Evolutionary conservation across 37 sponge, comb jelly and placozoan genomes (phyloP).

Genomic region (Axinella damicornis): DNA sequence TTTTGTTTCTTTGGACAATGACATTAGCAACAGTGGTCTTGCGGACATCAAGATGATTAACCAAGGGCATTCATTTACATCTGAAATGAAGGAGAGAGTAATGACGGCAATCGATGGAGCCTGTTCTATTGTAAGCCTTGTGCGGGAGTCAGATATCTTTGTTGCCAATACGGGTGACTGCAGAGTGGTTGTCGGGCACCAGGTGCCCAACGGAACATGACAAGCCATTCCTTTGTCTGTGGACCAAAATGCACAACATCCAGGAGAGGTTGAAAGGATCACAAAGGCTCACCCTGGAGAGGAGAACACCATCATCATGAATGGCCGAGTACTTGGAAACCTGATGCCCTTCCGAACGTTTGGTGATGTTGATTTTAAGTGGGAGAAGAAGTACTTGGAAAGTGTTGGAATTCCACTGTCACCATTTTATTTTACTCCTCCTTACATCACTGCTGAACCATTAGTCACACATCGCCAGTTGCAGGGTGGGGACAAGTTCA

Average conservation of each 20-base stretch:
- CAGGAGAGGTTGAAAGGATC: constrained; percentile 73
- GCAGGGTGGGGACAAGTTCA: constrained; percentile 51
- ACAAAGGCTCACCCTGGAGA: constrained; percentile 81
- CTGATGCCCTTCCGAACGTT: constrained; percentile 90
- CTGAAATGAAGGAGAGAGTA: constrained; percentile 42
- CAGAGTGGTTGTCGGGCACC: constrained; percentile 76
- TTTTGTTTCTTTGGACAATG: constrained; percentile 54
- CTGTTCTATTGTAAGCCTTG: constrained; percentile 60
- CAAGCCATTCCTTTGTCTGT: constrained; percentile 59
- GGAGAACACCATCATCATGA: constrained; percentile 52
- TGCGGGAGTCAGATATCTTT: constrained; percentile 39
- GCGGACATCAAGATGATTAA: constrained; percentile 36
- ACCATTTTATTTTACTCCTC: constrained; percentile 77
- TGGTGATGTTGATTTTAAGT: constrained; percentile 89
- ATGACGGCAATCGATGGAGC: constrained; percentile 71
- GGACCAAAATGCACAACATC: constrained; percentile 80
- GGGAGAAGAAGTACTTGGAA: constrained; percentile 63
- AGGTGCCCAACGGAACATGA: constrained; percentile 36
- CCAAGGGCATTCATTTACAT: constrained; percentile 47
- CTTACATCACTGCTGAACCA: constrained; percentile 91
- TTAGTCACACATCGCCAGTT: constrained; percentile 60
- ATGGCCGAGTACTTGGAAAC: constrained; percentile 70
- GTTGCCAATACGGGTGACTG: constrained; percentile 91
- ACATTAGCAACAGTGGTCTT: constrained; percentile 53
- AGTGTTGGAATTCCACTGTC: constrained; percentile 15